Evolutionary conservation across 2,113 vertebrate genomes (phyloP), one percentile per base, ranked within the genome.

Genomic region (Sarotherodon lohbergeri): DNA sequence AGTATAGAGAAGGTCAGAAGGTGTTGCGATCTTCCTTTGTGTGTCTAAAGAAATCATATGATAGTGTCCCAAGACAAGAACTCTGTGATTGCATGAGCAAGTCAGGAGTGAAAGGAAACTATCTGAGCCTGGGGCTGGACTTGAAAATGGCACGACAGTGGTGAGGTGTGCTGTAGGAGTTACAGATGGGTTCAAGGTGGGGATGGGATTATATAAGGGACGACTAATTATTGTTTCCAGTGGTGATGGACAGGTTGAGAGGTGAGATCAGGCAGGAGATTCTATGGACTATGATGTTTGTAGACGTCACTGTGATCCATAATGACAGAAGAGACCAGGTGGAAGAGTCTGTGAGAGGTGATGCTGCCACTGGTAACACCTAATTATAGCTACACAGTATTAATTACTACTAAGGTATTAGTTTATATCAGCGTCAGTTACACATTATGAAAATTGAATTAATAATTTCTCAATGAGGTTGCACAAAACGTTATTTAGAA

Each of bases 401-500:
- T 0, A 54, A 54, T n/a, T n/a, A 54, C 19, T n/a, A n/a, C 2
- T 54, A 54, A 54, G 52, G 0, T 54, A n/a, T 54, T 22, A 54
- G 52, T 54, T 54, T 54, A 22, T 54, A 54, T n/a, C 5, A 54
- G 19, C 10, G 52, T n/a, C 19, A 54, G 52, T 54, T 52, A 10
- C 50, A 54, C 9, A 10, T 54, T 22, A n/a, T 54, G 19, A 54
- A 54, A 22, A 22, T 22, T 54, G 19, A 54, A 54, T 54, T 0
- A 54, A n/a, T 54, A 54, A 54, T 54, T 54, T 54, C 50, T 0
- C 50, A 52, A 52, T 52, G 0, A 0, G 9, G 50, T 52, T 52
- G 50, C 0, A 54, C 19, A n/a, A 0, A 54, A 22, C 0, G 19
- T 54, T 54, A 54, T 54, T 54, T 54, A 54, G 52, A 54, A 54